phyloP scores from a whole-genome alignment of 2,888 invertebrate species.

The Cerceris rybyensis region DNA sequence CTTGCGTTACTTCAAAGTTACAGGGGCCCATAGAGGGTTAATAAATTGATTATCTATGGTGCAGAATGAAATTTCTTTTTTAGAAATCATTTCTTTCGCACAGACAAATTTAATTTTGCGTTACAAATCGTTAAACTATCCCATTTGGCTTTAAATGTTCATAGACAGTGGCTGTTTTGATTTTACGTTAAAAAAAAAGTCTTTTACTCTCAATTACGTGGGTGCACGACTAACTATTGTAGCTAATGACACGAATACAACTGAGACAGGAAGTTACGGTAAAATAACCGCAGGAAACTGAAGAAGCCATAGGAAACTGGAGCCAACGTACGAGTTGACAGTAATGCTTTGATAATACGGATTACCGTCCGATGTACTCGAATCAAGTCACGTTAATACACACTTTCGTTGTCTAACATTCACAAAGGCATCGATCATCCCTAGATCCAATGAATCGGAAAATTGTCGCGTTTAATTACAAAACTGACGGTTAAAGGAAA shows the following conservation, averaged over 20 bases:
- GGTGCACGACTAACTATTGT: background rate
- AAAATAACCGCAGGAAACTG: constrained; percentile 37
- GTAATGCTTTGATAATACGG: constrained; percentile 51
- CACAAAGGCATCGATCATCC: background rate
- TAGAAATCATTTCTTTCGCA: no score
- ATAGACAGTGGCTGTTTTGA: background rate
- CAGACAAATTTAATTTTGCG: no score
- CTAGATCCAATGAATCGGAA: background rate
- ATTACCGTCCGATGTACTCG: constrained; percentile 33
- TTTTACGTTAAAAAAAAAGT: background rate
- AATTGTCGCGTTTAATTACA: background rate
- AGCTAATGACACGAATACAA: background rate
- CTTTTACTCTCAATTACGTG: constrained; percentile 19
- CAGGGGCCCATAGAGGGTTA: no score
- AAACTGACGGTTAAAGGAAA: no score
- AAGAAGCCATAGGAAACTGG: constrained; percentile 37
- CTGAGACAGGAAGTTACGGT: constrained; percentile 19
- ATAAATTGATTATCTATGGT: no score
- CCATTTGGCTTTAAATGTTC: background rate
- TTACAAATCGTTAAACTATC: no score
- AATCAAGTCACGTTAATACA: constrained; percentile 17
- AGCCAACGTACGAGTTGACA: constrained; percentile 41
- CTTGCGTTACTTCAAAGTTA: no score
- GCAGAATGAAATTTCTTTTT: no score
- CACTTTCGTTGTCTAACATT: constrained; percentile 31